Evolutionary conservation across 2,797 vertebrate species (phyloP), one percentile per base, ranked within the genome.

Genomic region (Acrocephalus scirpaceus): DNA sequence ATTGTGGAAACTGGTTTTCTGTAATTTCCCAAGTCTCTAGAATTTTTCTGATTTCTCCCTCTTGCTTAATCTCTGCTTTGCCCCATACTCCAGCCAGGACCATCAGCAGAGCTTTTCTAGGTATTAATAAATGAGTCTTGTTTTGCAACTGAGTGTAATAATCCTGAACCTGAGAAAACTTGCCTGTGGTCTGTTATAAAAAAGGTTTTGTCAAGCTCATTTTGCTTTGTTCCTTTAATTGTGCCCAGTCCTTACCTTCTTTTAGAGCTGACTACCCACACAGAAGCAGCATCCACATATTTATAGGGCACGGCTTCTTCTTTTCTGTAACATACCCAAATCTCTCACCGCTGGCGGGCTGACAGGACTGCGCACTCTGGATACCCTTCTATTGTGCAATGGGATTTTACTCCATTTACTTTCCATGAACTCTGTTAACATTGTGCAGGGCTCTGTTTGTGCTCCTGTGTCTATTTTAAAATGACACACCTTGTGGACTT

Each of bases 391-490:
- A 11, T 97, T 97, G 92, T 92, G 94, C 96, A 96, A 94, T 7
- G 50, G 36, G 71, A 86, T 95, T 93, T 91, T 69, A 88, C 74
- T 91, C 79, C 92, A 78, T 91, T 97, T 96, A 87, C 58, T 96
- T 94, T 95, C 88, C 2, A n/a, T 94, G 90, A 97, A 93, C 86
- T 91, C 92, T 92, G 76, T 60, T 97, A 96, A 71, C 61, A 74
- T 45, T 77, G 44, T 84, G 27, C 79, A 85, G 90, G 51, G 36
- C 56, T 93, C 82, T 94, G 83, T 94, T 93, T 94, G 86, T 7
- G 2, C 86, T 96, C 73, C 83, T 23, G 61, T 74, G 83, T 84
- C 95, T 97, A 69, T 97, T 97, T 97, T 96, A 94, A 96, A 97
- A 96, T 86, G 86, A 64, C 88, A 97, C 72, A 86, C 94, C 89